These are phyloP conservation scores for Athetis lepigone DNA, from an alignment of 2,888 invertebrate species.

Conservation along the genomic window DNA sequence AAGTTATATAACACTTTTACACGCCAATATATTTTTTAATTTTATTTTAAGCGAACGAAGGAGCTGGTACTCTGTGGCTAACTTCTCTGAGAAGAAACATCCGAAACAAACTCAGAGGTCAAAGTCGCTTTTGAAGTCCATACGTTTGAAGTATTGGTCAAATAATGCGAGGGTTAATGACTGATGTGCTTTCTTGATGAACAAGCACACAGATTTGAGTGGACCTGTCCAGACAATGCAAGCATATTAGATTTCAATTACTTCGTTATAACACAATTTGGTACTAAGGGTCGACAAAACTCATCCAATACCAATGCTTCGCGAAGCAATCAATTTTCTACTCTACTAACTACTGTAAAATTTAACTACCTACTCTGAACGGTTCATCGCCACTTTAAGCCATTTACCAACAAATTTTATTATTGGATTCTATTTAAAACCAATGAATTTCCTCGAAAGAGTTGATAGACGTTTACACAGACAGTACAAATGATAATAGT, in stretches of 20 bases:
- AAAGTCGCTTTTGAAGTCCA: too few species aligned
- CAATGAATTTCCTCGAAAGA: background rate
- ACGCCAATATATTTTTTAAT: too few species aligned
- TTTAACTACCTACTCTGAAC: conserved; percentile 1
- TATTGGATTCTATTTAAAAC: background rate
- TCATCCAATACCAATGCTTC: background rate
- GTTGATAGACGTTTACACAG: background rate
- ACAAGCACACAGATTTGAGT: too few species aligned
- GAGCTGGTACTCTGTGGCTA: too few species aligned
- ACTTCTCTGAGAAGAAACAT: too few species aligned
- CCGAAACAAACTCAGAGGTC: too few species aligned
- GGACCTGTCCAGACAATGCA: too few species aligned
- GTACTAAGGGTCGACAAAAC: background rate
- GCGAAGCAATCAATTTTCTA: background rate
- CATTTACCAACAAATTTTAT: background rate
- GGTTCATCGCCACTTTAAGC: background rate
- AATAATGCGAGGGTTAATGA: too few species aligned
- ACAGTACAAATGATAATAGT: background rate
- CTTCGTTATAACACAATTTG: background rate
- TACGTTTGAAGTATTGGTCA: too few species aligned
- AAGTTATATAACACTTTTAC: too few species aligned
- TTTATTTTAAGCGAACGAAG: too few species aligned
- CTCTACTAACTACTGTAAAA: background rate
- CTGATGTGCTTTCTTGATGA: too few species aligned
- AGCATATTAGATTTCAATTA: background rate